phyloP scores from a whole-genome alignment of 1,140 invertebrate genomes.

The Stegodyphus dumicola region DNA sequence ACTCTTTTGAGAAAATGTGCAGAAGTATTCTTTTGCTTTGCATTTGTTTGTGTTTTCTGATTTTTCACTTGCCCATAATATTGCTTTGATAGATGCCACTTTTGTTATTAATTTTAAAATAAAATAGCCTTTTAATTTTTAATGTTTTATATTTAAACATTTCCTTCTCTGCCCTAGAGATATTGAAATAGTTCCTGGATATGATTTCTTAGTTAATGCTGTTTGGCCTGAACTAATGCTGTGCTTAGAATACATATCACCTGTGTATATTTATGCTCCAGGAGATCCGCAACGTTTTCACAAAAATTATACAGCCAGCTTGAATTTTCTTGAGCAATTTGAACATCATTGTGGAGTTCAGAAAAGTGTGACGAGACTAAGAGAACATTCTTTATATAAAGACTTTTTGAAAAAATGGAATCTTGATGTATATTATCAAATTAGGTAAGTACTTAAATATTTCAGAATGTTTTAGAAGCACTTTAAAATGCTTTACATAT shows the following conservation, averaged over 20 bases:
- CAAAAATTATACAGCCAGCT: conserved; percentile 81
- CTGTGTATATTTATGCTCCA: conserved; percentile 84
- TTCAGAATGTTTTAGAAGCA: background rate
- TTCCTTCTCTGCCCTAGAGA: background rate
- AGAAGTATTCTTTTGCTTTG: no score
- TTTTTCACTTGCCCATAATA: background rate
- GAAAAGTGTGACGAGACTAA: conserved; percentile 69
- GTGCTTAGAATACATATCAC: conserved; percentile 79
- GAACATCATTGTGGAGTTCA: conserved; percentile 75
- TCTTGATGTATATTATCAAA: conserved; percentile 94
- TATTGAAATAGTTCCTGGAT: conserved; percentile 22
- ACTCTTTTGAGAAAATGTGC: background rate
- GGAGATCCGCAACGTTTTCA: conserved; percentile 80
- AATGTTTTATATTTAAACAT: background rate
- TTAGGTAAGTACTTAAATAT: conserved; percentile 68
- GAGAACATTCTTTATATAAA: conserved; percentile 68
- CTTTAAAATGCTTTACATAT: background rate
- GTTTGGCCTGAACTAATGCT: conserved; percentile 87
- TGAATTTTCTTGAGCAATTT: conserved; percentile 82
- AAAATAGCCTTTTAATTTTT: background rate
- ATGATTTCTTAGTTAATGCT: conserved; percentile 86
- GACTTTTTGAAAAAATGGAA: conserved; percentile 89
- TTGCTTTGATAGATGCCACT: background rate
- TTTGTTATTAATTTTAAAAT: background rate
- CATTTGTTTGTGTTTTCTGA: background rate